phyloP scores from a whole-genome alignment of 64 coral and sea anemone genomes.

The Montipora capricornis region DNA sequence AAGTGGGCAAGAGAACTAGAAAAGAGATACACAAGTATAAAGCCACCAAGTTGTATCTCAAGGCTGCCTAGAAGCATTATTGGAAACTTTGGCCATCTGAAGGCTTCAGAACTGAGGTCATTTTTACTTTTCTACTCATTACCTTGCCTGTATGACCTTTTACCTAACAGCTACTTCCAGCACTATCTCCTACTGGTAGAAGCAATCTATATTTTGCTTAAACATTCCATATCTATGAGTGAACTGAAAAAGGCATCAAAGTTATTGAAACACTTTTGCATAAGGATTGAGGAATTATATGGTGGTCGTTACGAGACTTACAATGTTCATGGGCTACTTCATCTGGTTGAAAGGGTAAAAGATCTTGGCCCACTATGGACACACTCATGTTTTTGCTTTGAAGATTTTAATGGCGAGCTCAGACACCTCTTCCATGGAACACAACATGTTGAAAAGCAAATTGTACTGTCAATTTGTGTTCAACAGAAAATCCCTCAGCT shows the following conservation, averaged over 20 bases:
- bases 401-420: no score
- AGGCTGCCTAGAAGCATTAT: no score
- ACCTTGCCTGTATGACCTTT: no score
- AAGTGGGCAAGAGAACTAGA: no score
- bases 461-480: no score
- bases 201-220: slow-evolving; percentile 26
- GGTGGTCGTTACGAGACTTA: neutral
- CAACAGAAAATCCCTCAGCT: neutral
- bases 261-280: neutral
- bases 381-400: neutral
- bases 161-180: slow-evolving; percentile 33
- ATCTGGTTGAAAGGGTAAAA: neutral
- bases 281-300: slow-evolving; percentile 23
- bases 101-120: no score
- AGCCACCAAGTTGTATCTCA: no score
- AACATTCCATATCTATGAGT: slow-evolving; percentile 16
- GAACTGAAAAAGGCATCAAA: slow-evolving; percentile 20
- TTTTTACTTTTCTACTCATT: no score
- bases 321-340: slow-evolving; percentile 30
- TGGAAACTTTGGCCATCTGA: no score
- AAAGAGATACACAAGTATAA: no score
- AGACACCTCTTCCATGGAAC: slow-evolving; percentile 10
- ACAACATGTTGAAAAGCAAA: no score
- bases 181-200: slow-evolving; percentile 56
- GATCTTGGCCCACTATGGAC: slow-evolving; percentile 63